phyloP scores from a whole-genome alignment of 2,888 invertebrate genomes.

The Rhimphoctona megacephalus region DNA sequence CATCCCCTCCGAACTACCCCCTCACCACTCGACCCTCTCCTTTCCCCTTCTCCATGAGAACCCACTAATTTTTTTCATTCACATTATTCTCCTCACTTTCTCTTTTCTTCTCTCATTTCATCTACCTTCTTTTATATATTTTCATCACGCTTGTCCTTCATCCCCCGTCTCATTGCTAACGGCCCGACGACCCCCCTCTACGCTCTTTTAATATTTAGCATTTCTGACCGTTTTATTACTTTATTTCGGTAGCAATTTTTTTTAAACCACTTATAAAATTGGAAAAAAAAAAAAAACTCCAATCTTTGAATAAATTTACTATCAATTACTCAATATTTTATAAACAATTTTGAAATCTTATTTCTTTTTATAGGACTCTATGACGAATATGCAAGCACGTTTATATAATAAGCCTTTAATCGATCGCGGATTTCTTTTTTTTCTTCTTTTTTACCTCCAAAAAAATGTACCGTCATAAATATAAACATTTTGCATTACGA shows the following conservation, averaged over 20 bases:
- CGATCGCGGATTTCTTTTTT: background rate
- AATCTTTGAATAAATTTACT: background rate
- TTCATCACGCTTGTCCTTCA: slow-evolving; percentile 47
- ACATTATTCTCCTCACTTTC: slow-evolving; percentile 27
- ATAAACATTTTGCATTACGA: background rate
- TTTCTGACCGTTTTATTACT: background rate
- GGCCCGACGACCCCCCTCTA: background rate
- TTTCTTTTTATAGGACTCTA: background rate
- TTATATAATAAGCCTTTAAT: background rate
- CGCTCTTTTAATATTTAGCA: slow-evolving; percentile 40
- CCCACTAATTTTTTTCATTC: slow-evolving; percentile 76
- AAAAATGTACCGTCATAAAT: background rate
- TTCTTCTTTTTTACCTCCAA: background rate
- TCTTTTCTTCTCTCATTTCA: slow-evolving; percentile 34
- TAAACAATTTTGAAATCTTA: background rate
- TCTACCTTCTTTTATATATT: slow-evolving; percentile 29
- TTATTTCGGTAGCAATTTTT: background rate
- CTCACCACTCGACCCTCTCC: slow-evolving; percentile 74
- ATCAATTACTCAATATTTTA: background rate
- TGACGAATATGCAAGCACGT: background rate
- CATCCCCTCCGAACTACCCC: slow-evolving; percentile 73
- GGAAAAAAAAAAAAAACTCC: too few species aligned
- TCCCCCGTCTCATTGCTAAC: slow-evolving; percentile 32
- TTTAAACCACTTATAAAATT: background rate
- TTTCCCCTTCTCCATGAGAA: slow-evolving; percentile 71